Base-by-base conservation (phyloP, 2,888 invertebrate species). In the Capitulum mitella region DNA sequence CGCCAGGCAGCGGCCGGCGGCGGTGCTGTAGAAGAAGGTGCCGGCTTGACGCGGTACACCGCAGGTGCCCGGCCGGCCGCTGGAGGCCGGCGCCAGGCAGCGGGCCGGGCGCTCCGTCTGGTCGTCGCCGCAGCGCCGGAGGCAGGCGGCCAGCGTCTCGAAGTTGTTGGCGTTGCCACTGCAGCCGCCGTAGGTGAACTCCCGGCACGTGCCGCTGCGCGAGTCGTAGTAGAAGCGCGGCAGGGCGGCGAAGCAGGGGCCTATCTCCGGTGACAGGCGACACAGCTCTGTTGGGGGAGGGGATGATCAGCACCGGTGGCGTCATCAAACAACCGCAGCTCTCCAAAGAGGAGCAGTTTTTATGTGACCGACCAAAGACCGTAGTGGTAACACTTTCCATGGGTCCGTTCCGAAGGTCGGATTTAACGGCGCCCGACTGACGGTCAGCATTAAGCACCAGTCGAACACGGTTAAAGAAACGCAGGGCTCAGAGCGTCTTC, bases 131-230 rank as follows among this genome's bases (percentile, higher is more conserved):
- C 78, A 78, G 64, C 40, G 70, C 64, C 19, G 29, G 26, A 14
- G 2, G 46, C 78, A 78, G 32, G 48, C 78, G 22, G 74, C 46
- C 3, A 32, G 76, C 10, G 78, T 37, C 8, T 46, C 26, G 51
- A 78, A 78, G 75, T 78, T 78, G 78, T 78, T 78, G 16, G 40
- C 78, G 75, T 75, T 78, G 78, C 78, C 78, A 0, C 22, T 14
- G 48, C 78, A 78, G n/a, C 78, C 78, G 76, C 75, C 75, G 75
- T 48, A 78, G 75, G n/a, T 48, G 78, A 78, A 78, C n/a, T 29
- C 22, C n/a, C 48, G 34, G 37, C 78, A 78, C 37, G 22, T 8
- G 12, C 43, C 8, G 6, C 32, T 6, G 14, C 22, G 8, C 0
- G 46, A 16, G 51, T 75, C 70, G 76, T 75, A 78, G 51, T 32